These are phyloP conservation scores for Paradisaea rubra DNA, from an alignment of 2,113 vertebrate species.

Conservation along the genomic window DNA sequence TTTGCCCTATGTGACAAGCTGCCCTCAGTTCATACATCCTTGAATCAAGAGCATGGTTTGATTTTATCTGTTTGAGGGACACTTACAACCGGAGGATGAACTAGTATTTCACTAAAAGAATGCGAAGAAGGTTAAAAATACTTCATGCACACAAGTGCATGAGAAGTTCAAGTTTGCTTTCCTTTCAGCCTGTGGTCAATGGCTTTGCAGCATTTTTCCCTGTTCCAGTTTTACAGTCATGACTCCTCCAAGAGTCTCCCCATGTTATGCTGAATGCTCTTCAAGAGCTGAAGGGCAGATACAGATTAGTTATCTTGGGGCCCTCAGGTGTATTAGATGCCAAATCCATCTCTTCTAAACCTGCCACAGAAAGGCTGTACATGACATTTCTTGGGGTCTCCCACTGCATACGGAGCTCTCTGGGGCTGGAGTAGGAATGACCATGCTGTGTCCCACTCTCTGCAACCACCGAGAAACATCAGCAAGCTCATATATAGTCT, in stretches of 20 bases:
- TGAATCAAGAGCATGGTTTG: not conserved
- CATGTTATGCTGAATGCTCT: not conserved
- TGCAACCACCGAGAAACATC: not conserved
- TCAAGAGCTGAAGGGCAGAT: not conserved
- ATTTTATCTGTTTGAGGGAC: not conserved
- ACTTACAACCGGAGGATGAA: not conserved
- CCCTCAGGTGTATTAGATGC: not conserved
- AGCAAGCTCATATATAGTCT: not conserved
- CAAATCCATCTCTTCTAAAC: not conserved
- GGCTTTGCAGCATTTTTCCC: not conserved
- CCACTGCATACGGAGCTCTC: not conserved
- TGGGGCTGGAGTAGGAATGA: not conserved
- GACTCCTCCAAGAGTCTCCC: not conserved
- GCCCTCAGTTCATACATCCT: not conserved
- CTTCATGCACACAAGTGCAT: not conserved
- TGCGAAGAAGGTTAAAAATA: not conserved
- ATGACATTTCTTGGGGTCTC: not conserved
- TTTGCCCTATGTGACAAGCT: not conserved
- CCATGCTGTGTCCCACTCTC: not conserved
- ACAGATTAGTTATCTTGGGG: rapidly evolving
- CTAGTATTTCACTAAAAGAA: not conserved
- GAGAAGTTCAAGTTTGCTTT: not conserved
- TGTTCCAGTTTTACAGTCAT: not conserved
- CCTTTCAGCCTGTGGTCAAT: not conserved
- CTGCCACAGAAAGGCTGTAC: not conserved